phyloP scores from a whole-genome alignment of 2,888 invertebrate genomes.

The Pachycephus smyrnensis region DNA sequence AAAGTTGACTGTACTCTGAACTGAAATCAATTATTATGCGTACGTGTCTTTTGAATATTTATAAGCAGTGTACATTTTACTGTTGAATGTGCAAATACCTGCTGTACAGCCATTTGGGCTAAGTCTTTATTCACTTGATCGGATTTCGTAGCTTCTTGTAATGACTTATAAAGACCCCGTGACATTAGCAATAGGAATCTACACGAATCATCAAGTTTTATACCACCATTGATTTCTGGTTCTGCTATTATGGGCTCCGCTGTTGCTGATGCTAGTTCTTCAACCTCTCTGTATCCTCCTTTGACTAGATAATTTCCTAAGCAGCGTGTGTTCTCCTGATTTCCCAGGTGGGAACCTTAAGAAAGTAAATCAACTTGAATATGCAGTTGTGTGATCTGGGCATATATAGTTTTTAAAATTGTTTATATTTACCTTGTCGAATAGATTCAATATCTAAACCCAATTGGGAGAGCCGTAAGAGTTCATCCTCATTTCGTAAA shows the following conservation, averaged over 20 bases:
- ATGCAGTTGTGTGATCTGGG: background rate
- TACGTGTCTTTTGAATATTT: background rate
- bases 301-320: conserved; percentile 90
- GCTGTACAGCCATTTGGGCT: conserved; percentile 83
- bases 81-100: conserved; percentile 64
- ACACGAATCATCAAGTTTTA: conserved; percentile 81
- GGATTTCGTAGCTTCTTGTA: conserved; percentile 82
- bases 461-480: conserved; percentile 79
- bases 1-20: conserved; percentile 84
- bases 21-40: conserved; percentile 59
- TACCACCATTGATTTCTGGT: conserved; percentile 87
- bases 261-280: conserved; percentile 76
- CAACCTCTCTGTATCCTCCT: conserved; percentile 86
- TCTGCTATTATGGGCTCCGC: conserved; percentile 86
- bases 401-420: background rate
- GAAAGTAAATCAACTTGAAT: background rate
- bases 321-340: conserved; percentile 86
- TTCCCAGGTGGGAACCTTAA: conserved; percentile 78
- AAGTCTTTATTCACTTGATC: conserved; percentile 87
- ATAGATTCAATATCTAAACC: conserved; percentile 80
- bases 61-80: background rate
- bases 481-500: conserved; percentile 86
- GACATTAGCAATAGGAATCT: conserved; percentile 88
- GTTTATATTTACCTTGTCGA: conserved; percentile 70
- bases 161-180: conserved; percentile 84